Base-by-base conservation (phyloP, 2,113 vertebrate species). In the Montifringilla adamsi region DNA sequence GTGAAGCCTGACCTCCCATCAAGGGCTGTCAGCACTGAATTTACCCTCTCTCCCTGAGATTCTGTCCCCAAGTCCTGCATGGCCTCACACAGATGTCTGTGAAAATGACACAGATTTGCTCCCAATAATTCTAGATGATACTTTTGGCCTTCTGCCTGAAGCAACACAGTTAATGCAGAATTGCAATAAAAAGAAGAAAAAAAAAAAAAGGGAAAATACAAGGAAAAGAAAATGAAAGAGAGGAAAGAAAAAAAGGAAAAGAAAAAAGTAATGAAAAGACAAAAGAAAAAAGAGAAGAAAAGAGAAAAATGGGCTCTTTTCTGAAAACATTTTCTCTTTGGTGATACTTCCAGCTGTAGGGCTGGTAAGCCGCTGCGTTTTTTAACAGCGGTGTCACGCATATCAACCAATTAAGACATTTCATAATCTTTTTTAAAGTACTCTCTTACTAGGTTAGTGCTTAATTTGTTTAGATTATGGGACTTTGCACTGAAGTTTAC, bases 401-500 rank as follows among this genome's bases (percentile, higher is more conserved):
- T 78, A 66, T 91, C 68, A 72, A 74, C 41, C 37, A 46, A 55
- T 91, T 66, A 77, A 80, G 52, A 69, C 52, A 50, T 47, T 68
- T 87, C 28, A 30, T 82, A 82, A 37, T 79, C 27, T 44, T 91
- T 83, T 85, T 91, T 55, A 6, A 91, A 85, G 63, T 74, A 56
- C 28, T 50, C 22, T 89, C 64, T 94, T 69, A 66, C 31, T 88
- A 89, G 16, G 18, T 72, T 94, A 89, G 37, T 84, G 21, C 39
- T 60, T 60, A 35, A 75, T 85, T 94, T 87, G 37, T 78, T 96
- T 80, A 66, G 41, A 69, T 72, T 68, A 39, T 27, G 43, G 43
- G 62, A 70, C 27, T 81, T 92, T 27, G 33, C 58, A 24, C 28
- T 77, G 30, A 74, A 90, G 59, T 49, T 79, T 72, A 84, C 20